These are phyloP conservation scores for Phalacrocorax brasilianus DNA, from an alignment of 2,113 vertebrate genomes.

Conservation along the genomic window DNA sequence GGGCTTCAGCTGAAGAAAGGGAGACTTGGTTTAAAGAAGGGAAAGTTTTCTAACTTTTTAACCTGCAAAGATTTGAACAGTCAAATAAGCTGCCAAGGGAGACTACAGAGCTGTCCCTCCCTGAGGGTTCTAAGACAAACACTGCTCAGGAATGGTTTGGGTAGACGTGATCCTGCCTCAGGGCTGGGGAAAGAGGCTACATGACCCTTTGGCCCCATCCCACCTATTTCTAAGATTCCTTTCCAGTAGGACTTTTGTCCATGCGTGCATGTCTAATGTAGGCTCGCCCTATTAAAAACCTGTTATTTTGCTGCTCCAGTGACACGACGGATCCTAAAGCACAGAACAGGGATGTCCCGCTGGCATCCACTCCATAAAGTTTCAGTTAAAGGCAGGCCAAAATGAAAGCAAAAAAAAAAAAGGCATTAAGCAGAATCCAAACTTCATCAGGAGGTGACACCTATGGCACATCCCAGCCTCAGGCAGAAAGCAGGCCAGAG, in stretches of 20 bases:
- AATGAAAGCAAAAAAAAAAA: neutral
- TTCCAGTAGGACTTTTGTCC: neutral
- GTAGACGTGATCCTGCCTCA: neutral
- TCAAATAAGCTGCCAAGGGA: neutral
- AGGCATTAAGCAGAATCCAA: neutral
- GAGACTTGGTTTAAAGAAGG: neutral
- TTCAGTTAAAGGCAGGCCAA: neutral
- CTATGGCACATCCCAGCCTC: neutral
- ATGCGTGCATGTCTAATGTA: neutral
- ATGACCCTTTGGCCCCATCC: neutral
- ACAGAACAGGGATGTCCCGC: neutral
- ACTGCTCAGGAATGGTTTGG: neutral
- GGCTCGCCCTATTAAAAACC: neutral
- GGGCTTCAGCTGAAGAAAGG: accelerated
- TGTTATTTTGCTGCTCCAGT: neutral
- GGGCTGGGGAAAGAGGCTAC: neutral
- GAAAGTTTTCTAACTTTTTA: neutral
- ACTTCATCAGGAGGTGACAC: neutral
- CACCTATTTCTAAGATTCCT: neutral
- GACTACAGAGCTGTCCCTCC: neutral
- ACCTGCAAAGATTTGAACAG: neutral
- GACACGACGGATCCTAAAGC: neutral
- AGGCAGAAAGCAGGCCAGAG: neutral
- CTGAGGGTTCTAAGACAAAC: neutral
- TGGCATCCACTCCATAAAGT: accelerated